Conservation (phyloP, 1,140 invertebrate species). For the Tetramorium simillimum region DNA sequence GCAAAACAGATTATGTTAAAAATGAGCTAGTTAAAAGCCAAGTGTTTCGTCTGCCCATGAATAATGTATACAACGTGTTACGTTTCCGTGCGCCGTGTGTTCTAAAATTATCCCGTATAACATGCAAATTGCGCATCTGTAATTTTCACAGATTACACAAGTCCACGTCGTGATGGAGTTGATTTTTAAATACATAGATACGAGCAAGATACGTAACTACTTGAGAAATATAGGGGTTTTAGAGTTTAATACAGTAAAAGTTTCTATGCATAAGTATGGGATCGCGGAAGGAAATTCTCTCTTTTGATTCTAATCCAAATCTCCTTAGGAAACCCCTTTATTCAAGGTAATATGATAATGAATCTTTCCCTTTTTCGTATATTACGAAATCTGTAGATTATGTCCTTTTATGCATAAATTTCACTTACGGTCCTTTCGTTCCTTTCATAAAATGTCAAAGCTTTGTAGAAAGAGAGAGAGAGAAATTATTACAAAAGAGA, state of each 20-base stretch:
- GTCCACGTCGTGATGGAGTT: neutral
- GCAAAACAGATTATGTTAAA: constrained; percentile 43
- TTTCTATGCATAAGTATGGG: neutral
- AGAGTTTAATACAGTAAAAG: constrained; percentile 22
- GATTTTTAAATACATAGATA: constrained; percentile 11
- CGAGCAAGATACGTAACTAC: neutral
- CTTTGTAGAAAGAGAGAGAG: neutral
- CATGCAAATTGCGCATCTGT: constrained; percentile 58
- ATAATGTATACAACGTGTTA: constrained; percentile 60
- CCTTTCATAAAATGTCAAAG: neutral
- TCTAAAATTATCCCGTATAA: constrained; percentile 56
- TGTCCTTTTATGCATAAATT: constrained; percentile 42
- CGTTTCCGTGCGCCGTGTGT: constrained; percentile 50
- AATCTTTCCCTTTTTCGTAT: constrained; percentile 15
- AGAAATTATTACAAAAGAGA: constrained; percentile 15
- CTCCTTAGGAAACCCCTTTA: constrained; percentile 33
- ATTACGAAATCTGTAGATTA: constrained; percentile 10
- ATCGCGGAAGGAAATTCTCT: constrained; percentile 15
- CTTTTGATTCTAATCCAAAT: constrained; percentile 42
- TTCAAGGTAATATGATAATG: constrained; percentile 23
- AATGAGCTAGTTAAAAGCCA: constrained; percentile 63
- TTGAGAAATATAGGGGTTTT: neutral
- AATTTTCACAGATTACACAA: constrained; percentile 51
- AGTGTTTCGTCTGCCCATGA: constrained; percentile 55
- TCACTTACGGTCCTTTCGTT: neutral